Evolutionary conservation across 1,140 invertebrate species (phyloP).

Genomic region (Tetramorium parvispinum): DNA sequence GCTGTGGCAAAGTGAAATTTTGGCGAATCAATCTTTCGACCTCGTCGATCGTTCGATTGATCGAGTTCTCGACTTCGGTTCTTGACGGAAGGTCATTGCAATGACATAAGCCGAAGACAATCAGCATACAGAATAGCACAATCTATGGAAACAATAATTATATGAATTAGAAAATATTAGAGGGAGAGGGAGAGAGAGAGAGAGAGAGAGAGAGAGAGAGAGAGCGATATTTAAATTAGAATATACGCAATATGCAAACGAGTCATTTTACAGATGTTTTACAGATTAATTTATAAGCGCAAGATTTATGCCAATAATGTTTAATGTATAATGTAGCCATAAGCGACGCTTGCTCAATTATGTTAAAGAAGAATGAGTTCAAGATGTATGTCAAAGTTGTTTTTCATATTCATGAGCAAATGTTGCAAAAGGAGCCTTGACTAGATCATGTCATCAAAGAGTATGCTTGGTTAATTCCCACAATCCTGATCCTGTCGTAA

Average conservation of each 20-base stretch:
- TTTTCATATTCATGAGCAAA: constrained; percentile 76
- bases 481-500: constrained; percentile 22
- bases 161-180: background rate
- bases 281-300: background rate
- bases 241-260: background rate
- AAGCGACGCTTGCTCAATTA: constrained; percentile 2
- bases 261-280: background rate
- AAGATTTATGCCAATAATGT: background rate
- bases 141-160: constrained; percentile 65
- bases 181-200: background rate
- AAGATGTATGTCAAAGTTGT: constrained; percentile 38
- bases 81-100: constrained; percentile 75
- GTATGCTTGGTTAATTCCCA: constrained; percentile 73
- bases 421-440: constrained; percentile 79
- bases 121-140: constrained; percentile 77
- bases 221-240: background rate
- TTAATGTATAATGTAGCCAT: too few species aligned
- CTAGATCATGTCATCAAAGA: constrained; percentile 78
- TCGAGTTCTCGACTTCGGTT: constrained; percentile 81
- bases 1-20: constrained; percentile 86
- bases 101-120: constrained; percentile 74
- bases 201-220: background rate
- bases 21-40: constrained; percentile 87
- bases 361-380: background rate
- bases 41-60: constrained; percentile 87